phyloP scores from a whole-genome alignment of 1,140 invertebrate genomes.

The Drosophila takahashii region DNA sequence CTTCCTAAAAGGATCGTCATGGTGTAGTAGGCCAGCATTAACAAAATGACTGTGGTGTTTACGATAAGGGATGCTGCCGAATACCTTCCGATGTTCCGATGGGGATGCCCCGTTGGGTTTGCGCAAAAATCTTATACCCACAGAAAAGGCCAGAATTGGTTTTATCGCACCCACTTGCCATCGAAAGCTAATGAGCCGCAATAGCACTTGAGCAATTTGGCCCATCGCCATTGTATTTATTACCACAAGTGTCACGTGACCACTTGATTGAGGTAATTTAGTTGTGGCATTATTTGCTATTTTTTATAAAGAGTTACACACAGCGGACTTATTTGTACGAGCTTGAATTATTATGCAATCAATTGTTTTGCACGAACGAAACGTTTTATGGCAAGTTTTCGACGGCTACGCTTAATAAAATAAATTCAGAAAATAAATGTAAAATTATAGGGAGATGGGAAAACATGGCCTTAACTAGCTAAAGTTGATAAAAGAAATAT shows the following conservation, averaged over 20 bases:
- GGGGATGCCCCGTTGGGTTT: slow-evolving; percentile 20
- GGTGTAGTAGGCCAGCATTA: slow-evolving; percentile 55
- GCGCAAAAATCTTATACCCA: slow-evolving; percentile 10
- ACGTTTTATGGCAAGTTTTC: slow-evolving; percentile 17
- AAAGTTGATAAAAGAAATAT: background rate
- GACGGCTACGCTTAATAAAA: slow-evolving; percentile 23
- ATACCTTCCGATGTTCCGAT: slow-evolving; percentile 8
- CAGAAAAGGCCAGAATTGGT: slow-evolving; percentile 27
- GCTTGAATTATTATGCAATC: slow-evolving; percentile 38
- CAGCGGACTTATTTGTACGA: slow-evolving; percentile 19
- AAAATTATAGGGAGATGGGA: background rate
- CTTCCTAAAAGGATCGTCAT: slow-evolving; percentile 65
- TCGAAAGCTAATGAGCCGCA: slow-evolving; percentile 77
- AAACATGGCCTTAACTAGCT: background rate
- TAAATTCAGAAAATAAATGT: slow-evolving; percentile 10
- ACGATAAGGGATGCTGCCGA: slow-evolving; percentile 62
- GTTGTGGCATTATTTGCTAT: slow-evolving; percentile 68
- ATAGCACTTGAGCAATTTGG: slow-evolving; percentile 58
- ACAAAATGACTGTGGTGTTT: slow-evolving; percentile 67
- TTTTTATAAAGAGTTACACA: slow-evolving; percentile 46
- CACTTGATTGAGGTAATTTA: slow-evolving; percentile 60
- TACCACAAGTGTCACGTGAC: slow-evolving; percentile 76
- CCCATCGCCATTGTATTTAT: slow-evolving; percentile 57
- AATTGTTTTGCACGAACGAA: slow-evolving; percentile 20
- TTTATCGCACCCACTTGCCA: slow-evolving; percentile 56